Evolutionary conservation across 2,797 vertebrate species (phyloP), one percentile per base, ranked within the genome.

Genomic region (Cyprinodon diabolis): DNA sequence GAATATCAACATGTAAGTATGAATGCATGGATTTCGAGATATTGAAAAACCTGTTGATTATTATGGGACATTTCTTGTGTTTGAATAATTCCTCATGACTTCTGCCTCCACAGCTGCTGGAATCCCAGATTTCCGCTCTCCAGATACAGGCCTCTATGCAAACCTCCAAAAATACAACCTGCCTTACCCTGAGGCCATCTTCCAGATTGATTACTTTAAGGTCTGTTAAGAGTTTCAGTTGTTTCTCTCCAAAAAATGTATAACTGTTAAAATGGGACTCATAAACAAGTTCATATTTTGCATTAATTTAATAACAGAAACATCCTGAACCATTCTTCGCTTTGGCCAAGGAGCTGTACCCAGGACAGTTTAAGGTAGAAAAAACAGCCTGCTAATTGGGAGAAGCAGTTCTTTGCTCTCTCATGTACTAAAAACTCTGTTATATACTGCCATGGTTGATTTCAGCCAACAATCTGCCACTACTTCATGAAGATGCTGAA

Each of bases 111-210:
- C 80, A 98, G 97, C 97, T 3, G 96, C 97, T 0, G 97, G 97
- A 57, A 97, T 98, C 86, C 97, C 97, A 2, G 97, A 98, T 89
- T 98, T 98, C 84, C 97, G 97, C 49, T 97, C 96, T 4, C 97
- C 97, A 0, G 94, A 90, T 78, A 96, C 96, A 0, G 97, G 97
- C 35, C 93, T 98, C 52, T 98, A 98, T 19, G 94, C 96, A 79
- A 98, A 97, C 87, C 82, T 98, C 79, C 94, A 96, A 84, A 96
- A 97, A 80, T 98, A 97, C 80, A 91, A 92, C 55, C 92, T 98
- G 51, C 97, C 97, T 1, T 97, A 97, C 78, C 97, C 97, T 0
- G 96, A 97, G 85, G 97, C 97, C 88, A 97, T 98, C 78, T 98
- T 98, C 81, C 96, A 97, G 87, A 95, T 97, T 6, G 93, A 95